A percentile compares a stretch with the other conserved stretches of the same genome.
Evolutionary conservation across 2,113 vertebrate genomes (phyloP).

Genomic region (Coptodon bakossiorum): DNA sequence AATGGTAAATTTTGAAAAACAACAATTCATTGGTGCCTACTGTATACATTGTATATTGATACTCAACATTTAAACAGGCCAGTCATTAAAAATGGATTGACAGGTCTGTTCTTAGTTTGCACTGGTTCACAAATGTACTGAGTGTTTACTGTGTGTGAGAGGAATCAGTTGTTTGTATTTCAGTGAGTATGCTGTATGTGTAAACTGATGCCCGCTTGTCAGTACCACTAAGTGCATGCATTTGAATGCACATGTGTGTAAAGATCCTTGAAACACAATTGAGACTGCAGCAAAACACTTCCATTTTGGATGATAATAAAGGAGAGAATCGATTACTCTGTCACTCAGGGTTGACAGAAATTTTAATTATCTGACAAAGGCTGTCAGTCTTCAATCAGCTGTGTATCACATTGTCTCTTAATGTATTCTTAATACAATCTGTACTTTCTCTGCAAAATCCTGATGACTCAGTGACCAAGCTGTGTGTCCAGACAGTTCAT

Average conservation of each 20-base stretch:
- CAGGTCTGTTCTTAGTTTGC: neutral
- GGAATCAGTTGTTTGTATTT: neutral
- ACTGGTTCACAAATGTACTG: neutral
- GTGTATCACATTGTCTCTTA: constrained; percentile 33
- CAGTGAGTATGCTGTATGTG: neutral
- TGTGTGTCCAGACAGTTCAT: constrained; percentile 8
- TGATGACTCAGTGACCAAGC: neutral
- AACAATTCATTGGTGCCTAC: neutral
- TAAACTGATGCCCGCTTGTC: neutral
- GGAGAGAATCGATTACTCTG: constrained; percentile 37
- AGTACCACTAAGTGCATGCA: neutral
- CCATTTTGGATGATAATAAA: constrained; percentile 23
- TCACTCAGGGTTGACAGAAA: constrained; percentile 20
- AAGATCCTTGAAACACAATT: constrained; percentile 19
- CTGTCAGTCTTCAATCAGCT: constrained; percentile 51
- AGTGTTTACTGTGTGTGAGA: neutral
- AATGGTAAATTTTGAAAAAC: neutral
- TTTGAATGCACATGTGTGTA: neutral
- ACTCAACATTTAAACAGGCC: neutral
- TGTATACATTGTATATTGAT: neutral
- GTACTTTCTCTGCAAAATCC: constrained; percentile 8
- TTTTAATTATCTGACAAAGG: constrained; percentile 19
- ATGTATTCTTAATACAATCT: constrained; percentile 30
- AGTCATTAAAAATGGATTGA: neutral
- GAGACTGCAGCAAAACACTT: constrained; percentile 10